Percentiles rank a stretch among this genome's conserved stretches.
These are phyloP conservation scores for Candoia aspera DNA, from an alignment of 2,113 vertebrate genomes.

Conservation along the genomic window DNA sequence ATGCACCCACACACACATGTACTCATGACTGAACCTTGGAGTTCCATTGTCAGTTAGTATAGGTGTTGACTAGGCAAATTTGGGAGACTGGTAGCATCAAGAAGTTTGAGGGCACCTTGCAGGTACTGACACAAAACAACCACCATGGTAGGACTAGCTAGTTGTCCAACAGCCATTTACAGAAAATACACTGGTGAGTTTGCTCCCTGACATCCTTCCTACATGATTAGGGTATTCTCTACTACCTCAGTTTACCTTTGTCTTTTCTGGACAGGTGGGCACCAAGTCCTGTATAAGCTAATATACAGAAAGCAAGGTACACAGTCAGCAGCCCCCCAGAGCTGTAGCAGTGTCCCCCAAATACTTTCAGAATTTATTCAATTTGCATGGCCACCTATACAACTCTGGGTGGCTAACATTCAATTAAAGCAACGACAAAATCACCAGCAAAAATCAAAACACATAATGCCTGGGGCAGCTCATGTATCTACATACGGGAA, in stretches of 20 bases:
- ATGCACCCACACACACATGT: not conserved
- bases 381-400: not conserved
- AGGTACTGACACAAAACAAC: not conserved
- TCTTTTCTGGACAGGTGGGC: not conserved
- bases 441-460: not conserved
- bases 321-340: not conserved
- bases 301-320: not conserved
- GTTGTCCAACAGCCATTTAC: not conserved
- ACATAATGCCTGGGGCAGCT: not conserved
- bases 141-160: not conserved
- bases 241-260: not conserved
- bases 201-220: not conserved
- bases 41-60: not conserved
- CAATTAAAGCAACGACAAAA: not conserved
- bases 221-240: not conserved
- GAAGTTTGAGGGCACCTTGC: not conserved
- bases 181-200: not conserved
- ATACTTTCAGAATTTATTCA: not conserved
- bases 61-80: not conserved
- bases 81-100: not conserved
- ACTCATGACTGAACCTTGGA: not conserved
- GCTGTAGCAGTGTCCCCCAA: not conserved
- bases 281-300: not conserved
- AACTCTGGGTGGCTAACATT: not conserved
- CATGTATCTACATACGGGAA: not conserved